Percentiles rank a stretch among this genome's conserved stretches.
Evolutionary conservation across 2,888 invertebrate species (phyloP).

Genomic region (Ditula angustiorana): DNA sequence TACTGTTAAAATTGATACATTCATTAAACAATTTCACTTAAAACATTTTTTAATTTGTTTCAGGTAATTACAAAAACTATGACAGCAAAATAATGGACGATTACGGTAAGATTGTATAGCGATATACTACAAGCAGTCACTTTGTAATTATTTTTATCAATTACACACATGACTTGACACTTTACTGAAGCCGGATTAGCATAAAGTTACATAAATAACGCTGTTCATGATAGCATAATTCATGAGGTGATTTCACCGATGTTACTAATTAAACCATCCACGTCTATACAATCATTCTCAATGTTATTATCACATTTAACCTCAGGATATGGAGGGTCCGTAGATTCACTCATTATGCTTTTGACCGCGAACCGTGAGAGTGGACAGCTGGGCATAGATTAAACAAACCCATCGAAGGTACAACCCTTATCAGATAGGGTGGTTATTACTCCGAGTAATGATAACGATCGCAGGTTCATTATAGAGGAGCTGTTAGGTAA

Average conservation of each 20-base stretch:
- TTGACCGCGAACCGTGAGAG: constrained; percentile 16
- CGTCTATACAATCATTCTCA: background rate
- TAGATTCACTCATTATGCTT: background rate
- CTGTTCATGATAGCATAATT: background rate
- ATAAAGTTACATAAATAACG: constrained; percentile 4
- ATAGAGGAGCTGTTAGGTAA: background rate
- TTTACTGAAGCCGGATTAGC: background rate
- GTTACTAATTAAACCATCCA: background rate
- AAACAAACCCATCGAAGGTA: constrained; percentile 23
- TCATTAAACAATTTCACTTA: background rate
- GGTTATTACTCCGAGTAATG: constrained; percentile 55
- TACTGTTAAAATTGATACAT: no score
- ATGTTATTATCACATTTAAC: background rate
- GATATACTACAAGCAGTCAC: background rate
- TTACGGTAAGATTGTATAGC: background rate
- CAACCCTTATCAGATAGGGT: constrained; percentile 53
- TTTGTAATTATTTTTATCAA: background rate
- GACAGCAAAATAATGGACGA: background rate
- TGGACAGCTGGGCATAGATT: constrained; percentile 28
- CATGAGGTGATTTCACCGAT: background rate
- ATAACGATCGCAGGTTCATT: constrained; percentile 29
- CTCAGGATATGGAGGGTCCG: background rate
- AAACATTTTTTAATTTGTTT: constrained; percentile 39
- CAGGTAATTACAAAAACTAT: constrained; percentile 42
- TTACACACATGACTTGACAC: constrained; percentile 2